Conservation (phyloP, 1,140 invertebrate genomes). For the Pinna nobilis region DNA sequence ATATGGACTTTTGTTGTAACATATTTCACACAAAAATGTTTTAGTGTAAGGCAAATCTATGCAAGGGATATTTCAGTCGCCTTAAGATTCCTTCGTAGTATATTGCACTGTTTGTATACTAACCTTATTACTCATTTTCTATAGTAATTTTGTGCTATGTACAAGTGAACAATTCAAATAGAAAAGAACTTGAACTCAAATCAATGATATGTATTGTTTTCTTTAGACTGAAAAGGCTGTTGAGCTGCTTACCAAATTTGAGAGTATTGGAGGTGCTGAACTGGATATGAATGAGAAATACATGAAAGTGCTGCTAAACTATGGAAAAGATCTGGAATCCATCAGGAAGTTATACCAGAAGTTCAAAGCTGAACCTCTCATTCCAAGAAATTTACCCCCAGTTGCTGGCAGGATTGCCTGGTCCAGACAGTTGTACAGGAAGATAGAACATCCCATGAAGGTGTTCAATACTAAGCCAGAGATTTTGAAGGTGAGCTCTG, state of each 20-base stretch:
- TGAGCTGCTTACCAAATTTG: slow-evolving; percentile 73
- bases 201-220: not conserved
- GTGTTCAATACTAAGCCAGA: slow-evolving; percentile 77
- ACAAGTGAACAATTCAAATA: too few species aligned
- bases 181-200: not conserved
- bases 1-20: too few species aligned
- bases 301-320: slow-evolving; percentile 86
- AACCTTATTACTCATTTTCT: too few species aligned
- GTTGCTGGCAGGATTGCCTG: slow-evolving; percentile 75
- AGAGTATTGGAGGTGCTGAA: slow-evolving; percentile 69
- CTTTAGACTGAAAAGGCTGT: slow-evolving; percentile 73
- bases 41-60: too few species aligned
- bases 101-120: too few species aligned
- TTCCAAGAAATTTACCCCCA: slow-evolving; percentile 74
- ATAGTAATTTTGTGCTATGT: too few species aligned
- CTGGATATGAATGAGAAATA: slow-evolving; percentile 84
- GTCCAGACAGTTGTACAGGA: slow-evolving; percentile 76
- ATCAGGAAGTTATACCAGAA: slow-evolving; percentile 81
- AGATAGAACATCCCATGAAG: slow-evolving; percentile 76
- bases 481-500: slow-evolving; percentile 71
- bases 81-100: too few species aligned
- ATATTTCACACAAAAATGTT: too few species aligned
- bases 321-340: slow-evolving; percentile 89
- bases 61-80: too few species aligned
- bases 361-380: slow-evolving; percentile 73